phyloP scores from a whole-genome alignment of 2,888 invertebrate genomes.

The Parapristionchus giblindavisi region DNA sequence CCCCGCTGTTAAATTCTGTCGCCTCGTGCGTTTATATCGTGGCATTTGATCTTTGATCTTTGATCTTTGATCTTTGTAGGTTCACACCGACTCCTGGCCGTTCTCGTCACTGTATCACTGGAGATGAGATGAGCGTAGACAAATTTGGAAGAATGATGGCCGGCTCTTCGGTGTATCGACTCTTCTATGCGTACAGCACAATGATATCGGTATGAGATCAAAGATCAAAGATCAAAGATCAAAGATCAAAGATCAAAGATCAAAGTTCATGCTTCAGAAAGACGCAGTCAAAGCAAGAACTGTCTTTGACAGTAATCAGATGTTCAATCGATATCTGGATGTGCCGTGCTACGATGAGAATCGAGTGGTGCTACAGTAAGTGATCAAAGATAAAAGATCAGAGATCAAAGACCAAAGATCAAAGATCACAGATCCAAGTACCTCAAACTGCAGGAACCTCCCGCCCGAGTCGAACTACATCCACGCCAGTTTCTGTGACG shows the following conservation, averaged over 20 bases:
- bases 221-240: too few relatives aligned
- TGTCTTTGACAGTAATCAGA: slow-evolving; percentile 19
- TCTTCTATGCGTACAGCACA: slow-evolving; percentile 36
- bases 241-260: too few relatives aligned
- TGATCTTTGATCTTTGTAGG: slow-evolving; percentile 1
- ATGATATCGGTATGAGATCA: slow-evolving; percentile 32
- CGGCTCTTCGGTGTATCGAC: slow-evolving; percentile 30
- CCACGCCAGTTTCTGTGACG: slow-evolving; percentile 36
- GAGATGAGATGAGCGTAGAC: slow-evolving; percentile 28
- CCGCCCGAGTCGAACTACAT: slow-evolving; percentile 24
- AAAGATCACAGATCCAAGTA: slow-evolving; percentile 6
- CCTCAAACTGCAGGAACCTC: too few relatives aligned
- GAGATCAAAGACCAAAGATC: neutral
- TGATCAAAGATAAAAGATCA: slow-evolving; percentile 6
- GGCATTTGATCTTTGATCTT: neutral
- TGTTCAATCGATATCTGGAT: slow-evolving; percentile 36
- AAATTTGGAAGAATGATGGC: slow-evolving; percentile 18
- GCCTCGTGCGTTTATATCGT: neutral
- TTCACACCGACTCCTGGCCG: slow-evolving; percentile 5
- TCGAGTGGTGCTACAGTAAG: slow-evolving; percentile 25
- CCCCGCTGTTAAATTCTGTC: neutral
- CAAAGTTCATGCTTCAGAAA: slow-evolving; percentile 12
- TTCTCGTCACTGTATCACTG: slow-evolving; percentile 13
- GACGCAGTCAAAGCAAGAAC: slow-evolving; percentile 18
- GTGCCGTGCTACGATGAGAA: slow-evolving; percentile 29